A percentile compares a stretch with the other conserved stretches of the same genome.
These are phyloP conservation scores for Heliconius hermathena DNA, from an alignment of 1,140 invertebrate genomes.

Conservation along the genomic window DNA sequence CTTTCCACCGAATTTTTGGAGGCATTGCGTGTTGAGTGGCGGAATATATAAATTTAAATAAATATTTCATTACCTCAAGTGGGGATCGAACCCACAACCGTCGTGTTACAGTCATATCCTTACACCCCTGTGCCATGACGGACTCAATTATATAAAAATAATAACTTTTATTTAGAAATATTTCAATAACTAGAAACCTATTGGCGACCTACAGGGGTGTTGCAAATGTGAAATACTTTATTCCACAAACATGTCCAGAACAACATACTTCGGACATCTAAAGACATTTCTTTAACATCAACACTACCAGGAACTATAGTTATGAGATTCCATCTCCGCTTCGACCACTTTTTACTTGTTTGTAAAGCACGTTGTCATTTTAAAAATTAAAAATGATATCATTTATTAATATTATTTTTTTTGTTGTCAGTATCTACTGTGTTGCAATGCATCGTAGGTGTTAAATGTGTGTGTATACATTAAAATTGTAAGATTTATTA, in stretches of 20 bases:
- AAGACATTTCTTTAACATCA: conserved; percentile 50
- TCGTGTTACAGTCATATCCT: too few relatives aligned
- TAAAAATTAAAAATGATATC: conserved; percentile 40
- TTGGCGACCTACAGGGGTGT: conserved; percentile 33
- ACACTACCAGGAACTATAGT: conserved; percentile 43
- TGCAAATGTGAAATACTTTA: conserved; percentile 38
- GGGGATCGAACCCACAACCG: too few relatives aligned
- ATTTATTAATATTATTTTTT: conserved; percentile 28
- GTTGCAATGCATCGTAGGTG: background rate
- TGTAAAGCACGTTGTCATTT: conserved; percentile 25
- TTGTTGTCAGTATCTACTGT: background rate
- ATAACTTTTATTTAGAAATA: conserved; percentile 18
- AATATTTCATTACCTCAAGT: too few relatives aligned
- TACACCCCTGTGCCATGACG: too few relatives aligned
- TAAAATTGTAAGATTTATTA: too few relatives aligned
- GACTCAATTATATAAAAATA: too few relatives aligned
- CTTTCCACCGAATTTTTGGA: too few relatives aligned
- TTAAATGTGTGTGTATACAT: background rate
- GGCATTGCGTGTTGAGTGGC: too few relatives aligned
- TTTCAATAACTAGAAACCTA: conserved; percentile 27
- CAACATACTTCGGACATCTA: conserved; percentile 58
- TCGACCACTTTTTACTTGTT: conserved; percentile 31
- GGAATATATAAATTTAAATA: too few relatives aligned
- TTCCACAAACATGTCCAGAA: conserved; percentile 50
- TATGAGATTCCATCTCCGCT: conserved; percentile 29